phyloP scores from a whole-genome alignment of 2,113 vertebrate genomes.

The Varanus komodoensis region DNA sequence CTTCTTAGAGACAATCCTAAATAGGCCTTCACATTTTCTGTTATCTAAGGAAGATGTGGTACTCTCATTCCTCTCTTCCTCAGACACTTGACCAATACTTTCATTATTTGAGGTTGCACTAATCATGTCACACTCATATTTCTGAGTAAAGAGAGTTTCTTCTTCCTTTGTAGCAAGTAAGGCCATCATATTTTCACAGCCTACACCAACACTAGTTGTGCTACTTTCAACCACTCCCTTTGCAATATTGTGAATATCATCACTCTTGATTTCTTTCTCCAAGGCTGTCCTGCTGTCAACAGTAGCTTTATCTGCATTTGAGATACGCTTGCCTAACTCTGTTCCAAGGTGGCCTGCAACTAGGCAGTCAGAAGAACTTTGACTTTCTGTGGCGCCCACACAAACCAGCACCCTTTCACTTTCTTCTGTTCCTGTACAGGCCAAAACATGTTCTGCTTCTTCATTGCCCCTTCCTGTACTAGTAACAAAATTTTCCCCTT shows the following conservation, averaged over 20 bases:
- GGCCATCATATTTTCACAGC: constrained; percentile 41
- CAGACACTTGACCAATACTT: constrained; percentile 18
- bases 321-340: constrained; percentile 52
- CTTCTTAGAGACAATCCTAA: constrained; percentile 41
- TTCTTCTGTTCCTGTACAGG: constrained; percentile 66
- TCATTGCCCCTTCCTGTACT: constrained; percentile 83
- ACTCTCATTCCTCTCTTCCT: constrained; percentile 17
- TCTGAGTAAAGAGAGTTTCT: constrained; percentile 50
- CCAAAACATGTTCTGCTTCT: constrained; percentile 71
- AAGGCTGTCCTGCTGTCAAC: constrained; percentile 57
- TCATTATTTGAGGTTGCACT: constrained; percentile 64
- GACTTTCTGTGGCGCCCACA: constrained; percentile 62
- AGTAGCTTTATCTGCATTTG: constrained; percentile 46
- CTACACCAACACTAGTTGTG: constrained; percentile 66
- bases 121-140: constrained; percentile 69
- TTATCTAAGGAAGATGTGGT: constrained; percentile 37
- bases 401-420: constrained; percentile 61
- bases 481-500: constrained; percentile 79
- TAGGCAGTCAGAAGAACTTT: constrained; percentile 60
- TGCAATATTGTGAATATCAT: constrained; percentile 57
- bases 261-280: constrained; percentile 45
- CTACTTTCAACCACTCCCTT: constrained; percentile 80
- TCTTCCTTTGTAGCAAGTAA: neutral
- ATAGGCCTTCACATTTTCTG: constrained; percentile 49
- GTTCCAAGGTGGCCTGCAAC: constrained; percentile 60